Evolutionary conservation across 2,797 vertebrate species (phyloP), one percentile per base, ranked within the genome.

Genomic region (Ptychobarbus kaznakovi): DNA sequence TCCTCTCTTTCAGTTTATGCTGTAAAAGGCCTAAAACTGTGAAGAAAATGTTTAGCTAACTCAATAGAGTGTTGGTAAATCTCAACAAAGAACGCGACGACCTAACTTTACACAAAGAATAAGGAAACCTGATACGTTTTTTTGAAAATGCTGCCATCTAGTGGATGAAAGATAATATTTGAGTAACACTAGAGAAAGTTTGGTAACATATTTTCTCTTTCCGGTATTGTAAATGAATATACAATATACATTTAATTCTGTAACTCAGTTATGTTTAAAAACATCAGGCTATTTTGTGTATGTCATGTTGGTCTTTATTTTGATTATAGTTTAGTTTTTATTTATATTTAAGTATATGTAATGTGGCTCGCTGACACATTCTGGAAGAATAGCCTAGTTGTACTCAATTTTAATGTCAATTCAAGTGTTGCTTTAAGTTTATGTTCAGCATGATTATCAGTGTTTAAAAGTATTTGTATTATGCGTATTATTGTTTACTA

Each of bases 71-170:
- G 51, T 73, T 46, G 61, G 13, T 65, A 35, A 35, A 63, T 15
- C 4, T 61, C n/a, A 73, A 61, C 20, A 63, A 63, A 83, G 56
- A 28, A 68, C 9, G 0, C 38, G 58, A 20, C 13, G 9, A 4
- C 8, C 35, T 25, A 46, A 75, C n/a, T 32, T 44, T 20, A 73
- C 53, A 83, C 40, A 53, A 49, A 56, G 38, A 63, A 28, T 6
- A 22, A 49, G 10, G 10, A 72, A n/a, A 66, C 10, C n/a, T 13
- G 49, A 44, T 56, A 25, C 12, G 2, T 83, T 80, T 42, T 2
- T 77, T 81, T 81, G 82, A 1, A 82, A 92, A 93, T 84, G 77
- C 69, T 85, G 93, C 87, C 93, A 90, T 93, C 94, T 94, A 87
- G 91, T 92, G 93, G 89, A 22, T 20, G 53, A 18, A 3, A 18